A percentile compares a stretch with the other conserved stretches of the same genome.
These are phyloP conservation scores for Pygoscelis adeliae DNA, from an alignment of 2,113 vertebrate species.

Conservation along the genomic window DNA sequence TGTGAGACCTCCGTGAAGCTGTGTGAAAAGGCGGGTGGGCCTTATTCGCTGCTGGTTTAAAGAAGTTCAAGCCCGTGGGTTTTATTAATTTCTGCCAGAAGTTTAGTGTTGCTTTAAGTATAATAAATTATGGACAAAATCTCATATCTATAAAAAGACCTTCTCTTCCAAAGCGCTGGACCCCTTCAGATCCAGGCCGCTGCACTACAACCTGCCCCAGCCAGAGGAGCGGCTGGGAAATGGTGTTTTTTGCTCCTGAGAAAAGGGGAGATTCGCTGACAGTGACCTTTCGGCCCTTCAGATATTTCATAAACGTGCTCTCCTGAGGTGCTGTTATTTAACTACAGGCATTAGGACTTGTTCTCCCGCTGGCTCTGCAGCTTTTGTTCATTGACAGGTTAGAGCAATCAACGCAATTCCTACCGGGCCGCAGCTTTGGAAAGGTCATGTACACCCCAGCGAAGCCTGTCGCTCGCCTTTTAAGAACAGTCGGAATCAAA, in stretches of 20 bases:
- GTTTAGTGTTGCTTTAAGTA: neutral
- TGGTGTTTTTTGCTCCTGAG: neutral
- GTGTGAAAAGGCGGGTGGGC: accelerated
- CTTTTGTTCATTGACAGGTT: neutral
- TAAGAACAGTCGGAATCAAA: constrained; percentile 44
- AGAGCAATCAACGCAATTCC: neutral
- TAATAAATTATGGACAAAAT: neutral
- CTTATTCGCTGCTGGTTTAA: neutral
- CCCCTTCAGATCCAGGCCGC: neutral
- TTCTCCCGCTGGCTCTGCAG: constrained; percentile 40
- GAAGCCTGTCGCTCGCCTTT: constrained; percentile 14
- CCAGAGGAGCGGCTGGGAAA: neutral
- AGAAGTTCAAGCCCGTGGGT: neutral
- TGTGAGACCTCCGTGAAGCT: neutral
- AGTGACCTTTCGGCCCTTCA: constrained; percentile 51
- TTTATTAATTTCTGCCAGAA: neutral
- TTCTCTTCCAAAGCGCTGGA: neutral
- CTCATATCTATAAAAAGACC: neutral
- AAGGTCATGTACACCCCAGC: neutral
- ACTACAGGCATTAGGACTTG: constrained; percentile 7
- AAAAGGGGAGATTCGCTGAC: neutral
- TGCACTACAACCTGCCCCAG: neutral
- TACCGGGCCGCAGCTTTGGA: neutral
- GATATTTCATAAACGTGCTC: constrained; percentile 22
- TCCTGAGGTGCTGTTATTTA: constrained; percentile 44